phyloP scores from a whole-genome alignment of 2,113 vertebrate species.

The Saguinus imperator region DNA sequence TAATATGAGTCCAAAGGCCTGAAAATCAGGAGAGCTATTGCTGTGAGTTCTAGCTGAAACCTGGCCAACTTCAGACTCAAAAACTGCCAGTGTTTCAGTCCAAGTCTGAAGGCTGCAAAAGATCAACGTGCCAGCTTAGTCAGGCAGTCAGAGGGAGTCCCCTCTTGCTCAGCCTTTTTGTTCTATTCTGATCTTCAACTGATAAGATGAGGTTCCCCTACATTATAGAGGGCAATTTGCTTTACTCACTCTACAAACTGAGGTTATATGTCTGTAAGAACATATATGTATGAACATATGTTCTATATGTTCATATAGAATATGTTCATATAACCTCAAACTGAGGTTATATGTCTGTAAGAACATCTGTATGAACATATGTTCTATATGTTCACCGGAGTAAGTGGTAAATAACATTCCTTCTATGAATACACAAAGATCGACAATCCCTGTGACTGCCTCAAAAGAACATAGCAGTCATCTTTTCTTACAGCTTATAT shows the following conservation, averaged over 20 bases:
- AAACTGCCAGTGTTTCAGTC: not conserved
- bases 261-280: not conserved
- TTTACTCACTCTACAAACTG: not conserved
- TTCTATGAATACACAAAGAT: not conserved
- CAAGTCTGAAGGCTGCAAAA: not conserved
- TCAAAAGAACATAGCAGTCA: not conserved
- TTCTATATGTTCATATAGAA: not conserved
- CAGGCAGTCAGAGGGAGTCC: accelerated
- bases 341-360: not conserved
- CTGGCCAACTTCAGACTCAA: not conserved
- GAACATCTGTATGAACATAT: too few relatives aligned
- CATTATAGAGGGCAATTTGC: not conserved
- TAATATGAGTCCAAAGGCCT: not conserved
- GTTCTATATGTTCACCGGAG: not conserved
- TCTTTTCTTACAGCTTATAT: not conserved
- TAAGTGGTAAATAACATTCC: not conserved
- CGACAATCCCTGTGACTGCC: accelerated
- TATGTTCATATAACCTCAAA: too few relatives aligned
- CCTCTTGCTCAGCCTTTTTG: not conserved
- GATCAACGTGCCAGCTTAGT: not conserved
- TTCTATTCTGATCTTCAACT: not conserved
- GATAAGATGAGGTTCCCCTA: not conserved
- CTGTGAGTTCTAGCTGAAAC: not conserved
- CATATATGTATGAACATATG: too few relatives aligned
- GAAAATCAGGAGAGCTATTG: not conserved